Evolutionary conservation across 2,113 vertebrate species (phyloP).

Genomic region (Brachyistius frenatus): DNA sequence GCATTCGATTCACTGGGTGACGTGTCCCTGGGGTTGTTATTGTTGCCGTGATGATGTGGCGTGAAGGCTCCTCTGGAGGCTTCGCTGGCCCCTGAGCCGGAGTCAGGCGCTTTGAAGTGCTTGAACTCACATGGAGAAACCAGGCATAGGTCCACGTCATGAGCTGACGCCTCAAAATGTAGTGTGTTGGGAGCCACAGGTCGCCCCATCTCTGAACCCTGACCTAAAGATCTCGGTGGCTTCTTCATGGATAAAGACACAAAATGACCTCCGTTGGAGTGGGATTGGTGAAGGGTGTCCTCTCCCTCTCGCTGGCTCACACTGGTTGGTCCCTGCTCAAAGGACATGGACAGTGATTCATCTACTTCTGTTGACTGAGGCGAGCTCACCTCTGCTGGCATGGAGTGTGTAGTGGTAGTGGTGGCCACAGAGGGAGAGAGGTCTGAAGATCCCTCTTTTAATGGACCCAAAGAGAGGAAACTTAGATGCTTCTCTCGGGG

Average conservation of each 20-base stretch:
- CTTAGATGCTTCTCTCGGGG: slow-evolving; percentile 86
- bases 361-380: slow-evolving; percentile 97
- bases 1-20: slow-evolving; percentile 91
- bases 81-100: slow-evolving; percentile 83
- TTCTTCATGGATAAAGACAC: slow-evolving; percentile 85
- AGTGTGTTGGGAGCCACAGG: slow-evolving; percentile 60
- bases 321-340: slow-evolving; percentile 89
- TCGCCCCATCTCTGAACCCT: slow-evolving; percentile 75
- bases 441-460: slow-evolving; percentile 86
- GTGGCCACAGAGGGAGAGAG: slow-evolving; percentile 86
- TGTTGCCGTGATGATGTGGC: slow-evolving; percentile 56
- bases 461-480: slow-evolving; percentile 88
- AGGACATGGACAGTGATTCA: slow-evolving; percentile 93
- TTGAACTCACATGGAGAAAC: slow-evolving; percentile 97
- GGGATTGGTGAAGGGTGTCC: slow-evolving; percentile 53
- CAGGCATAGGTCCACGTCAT: slow-evolving; percentile 94
- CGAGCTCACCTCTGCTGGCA: slow-evolving; percentile 95
- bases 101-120: slow-evolving; percentile 86
- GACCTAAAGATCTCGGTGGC: slow-evolving; percentile 74
- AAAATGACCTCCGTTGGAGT: slow-evolving; percentile 75
- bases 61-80: slow-evolving; percentile 84
- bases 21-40: slow-evolving; percentile 72
- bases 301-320: slow-evolving; percentile 82
- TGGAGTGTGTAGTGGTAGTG: slow-evolving; percentile 83
- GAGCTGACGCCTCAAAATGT: slow-evolving; percentile 78